Evolutionary conservation across 2,113 vertebrate genomes (phyloP).

Genomic region (Chroicocephalus ridibundus): DNA sequence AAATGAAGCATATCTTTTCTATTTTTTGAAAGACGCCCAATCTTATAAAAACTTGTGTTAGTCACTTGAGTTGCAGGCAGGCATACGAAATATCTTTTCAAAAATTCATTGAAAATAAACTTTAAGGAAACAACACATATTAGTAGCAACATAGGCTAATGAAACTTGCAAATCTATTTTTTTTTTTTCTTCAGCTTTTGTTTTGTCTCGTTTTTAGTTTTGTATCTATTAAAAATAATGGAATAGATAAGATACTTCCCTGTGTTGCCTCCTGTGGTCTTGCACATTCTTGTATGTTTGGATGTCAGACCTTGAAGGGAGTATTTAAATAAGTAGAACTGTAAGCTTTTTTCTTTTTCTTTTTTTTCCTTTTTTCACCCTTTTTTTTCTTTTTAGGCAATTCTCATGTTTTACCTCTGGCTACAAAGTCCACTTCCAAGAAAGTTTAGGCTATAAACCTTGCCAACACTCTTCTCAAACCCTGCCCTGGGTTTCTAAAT

Average conservation of each 20-base stretch:
- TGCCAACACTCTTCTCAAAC: not conserved
- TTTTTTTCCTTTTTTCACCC: accelerated
- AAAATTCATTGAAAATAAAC: not conserved
- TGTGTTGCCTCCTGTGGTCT: not conserved
- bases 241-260: not conserved
- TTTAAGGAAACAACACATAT: not conserved
- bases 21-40: not conserved
- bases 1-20: not conserved
- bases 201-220: not conserved
- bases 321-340: not conserved
- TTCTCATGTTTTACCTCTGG: not conserved
- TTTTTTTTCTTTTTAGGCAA: not conserved
- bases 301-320: not conserved
- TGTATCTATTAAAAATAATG: not conserved
- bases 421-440: not conserved
- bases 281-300: not conserved
- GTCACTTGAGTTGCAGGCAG: not conserved
- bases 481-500: accelerated
- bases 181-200: not conserved
- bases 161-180: not conserved
- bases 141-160: not conserved
- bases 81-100: not conserved
- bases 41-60: not conserved
- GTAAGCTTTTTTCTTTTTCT: not conserved
- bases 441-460: not conserved